These are phyloP conservation scores for Iphiclides podalirius DNA, from an alignment of 2,888 invertebrate species.

Conservation along the genomic window DNA sequence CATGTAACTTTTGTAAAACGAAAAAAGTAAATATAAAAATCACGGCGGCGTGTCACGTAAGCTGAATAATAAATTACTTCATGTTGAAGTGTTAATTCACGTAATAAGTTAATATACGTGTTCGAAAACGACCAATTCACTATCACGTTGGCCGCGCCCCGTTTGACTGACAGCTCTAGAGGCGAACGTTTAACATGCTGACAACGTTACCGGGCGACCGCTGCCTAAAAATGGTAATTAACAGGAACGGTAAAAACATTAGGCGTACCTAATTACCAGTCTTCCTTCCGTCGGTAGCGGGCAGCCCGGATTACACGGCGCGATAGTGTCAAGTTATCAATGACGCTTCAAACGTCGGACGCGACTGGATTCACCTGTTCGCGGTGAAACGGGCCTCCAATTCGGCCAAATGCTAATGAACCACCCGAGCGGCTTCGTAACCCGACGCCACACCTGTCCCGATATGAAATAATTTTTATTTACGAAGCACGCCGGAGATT, in stretches of 20 bases:
- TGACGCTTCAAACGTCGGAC: constrained; percentile 50
- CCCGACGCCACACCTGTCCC: constrained; percentile 74
- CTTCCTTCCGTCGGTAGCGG: constrained; percentile 45
- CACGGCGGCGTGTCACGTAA: neutral
- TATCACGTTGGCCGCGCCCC: constrained; percentile 3
- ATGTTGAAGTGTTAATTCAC: constrained; percentile 4
- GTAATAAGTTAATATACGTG: constrained; percentile 6
- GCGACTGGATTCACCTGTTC: constrained; percentile 62
- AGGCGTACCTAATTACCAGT: too few species aligned
- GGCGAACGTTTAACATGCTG: constrained; percentile 2
- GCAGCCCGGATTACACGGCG: constrained; percentile 50
- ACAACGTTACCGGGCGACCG: constrained; percentile 3
- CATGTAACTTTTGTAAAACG: too few species aligned
- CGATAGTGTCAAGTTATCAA: constrained; percentile 61
- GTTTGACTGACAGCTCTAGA: constrained; percentile 3
- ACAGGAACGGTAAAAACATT: neutral
- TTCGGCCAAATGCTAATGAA: constrained; percentile 69
- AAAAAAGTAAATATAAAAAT: neutral
- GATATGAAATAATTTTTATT: constrained; percentile 72
- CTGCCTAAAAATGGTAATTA: neutral
- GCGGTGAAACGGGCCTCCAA: constrained; percentile 52
- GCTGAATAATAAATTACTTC: neutral
- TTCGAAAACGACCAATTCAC: neutral
- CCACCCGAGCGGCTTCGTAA: too few species aligned
- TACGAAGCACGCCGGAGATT: constrained; percentile 69